A percentile compares a stretch with the other conserved stretches of the same genome.
Evolutionary conservation across 1,140 invertebrate genomes (phyloP).

Genomic region (Saccostrea glomerata): DNA sequence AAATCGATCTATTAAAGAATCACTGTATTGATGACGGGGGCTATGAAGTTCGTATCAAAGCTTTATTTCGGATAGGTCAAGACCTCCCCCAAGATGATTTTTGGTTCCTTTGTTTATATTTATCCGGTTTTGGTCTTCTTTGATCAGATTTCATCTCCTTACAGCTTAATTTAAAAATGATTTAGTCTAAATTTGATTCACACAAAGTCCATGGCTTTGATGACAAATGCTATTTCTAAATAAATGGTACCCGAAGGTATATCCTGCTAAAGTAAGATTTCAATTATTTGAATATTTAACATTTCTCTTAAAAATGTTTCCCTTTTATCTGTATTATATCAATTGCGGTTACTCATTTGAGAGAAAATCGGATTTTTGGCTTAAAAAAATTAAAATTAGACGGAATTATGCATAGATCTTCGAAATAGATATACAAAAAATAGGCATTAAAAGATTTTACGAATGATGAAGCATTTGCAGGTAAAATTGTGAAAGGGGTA

Average conservation of each 20-base stretch:
- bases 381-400: conserved; percentile 30
- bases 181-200: conserved; percentile 19
- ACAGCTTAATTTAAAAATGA: conserved; percentile 9
- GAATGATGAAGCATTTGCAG: conserved; percentile 19
- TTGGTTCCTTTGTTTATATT: conserved; percentile 7
- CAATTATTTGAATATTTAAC: background rate
- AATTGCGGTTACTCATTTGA: conserved; percentile 7
- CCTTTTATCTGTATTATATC: conserved; percentile 16
- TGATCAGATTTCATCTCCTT: conserved; percentile 15
- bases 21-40: background rate
- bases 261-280: background rate
- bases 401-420: background rate
- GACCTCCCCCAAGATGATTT: conserved; percentile 14
- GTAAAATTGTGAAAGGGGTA: conserved; percentile 23
- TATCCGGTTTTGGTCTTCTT: background rate
- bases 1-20: conserved; percentile 9
- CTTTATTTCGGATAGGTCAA: conserved; percentile 9
- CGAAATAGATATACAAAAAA: background rate
- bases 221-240: background rate
- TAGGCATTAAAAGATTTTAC: background rate
- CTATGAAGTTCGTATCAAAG: conserved; percentile 2
- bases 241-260: background rate
- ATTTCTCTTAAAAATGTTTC: background rate
- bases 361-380: background rate
- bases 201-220: conserved; percentile 5